Conservation (phyloP, 2,113 vertebrate genomes). For the Callipepla californica region DNA sequence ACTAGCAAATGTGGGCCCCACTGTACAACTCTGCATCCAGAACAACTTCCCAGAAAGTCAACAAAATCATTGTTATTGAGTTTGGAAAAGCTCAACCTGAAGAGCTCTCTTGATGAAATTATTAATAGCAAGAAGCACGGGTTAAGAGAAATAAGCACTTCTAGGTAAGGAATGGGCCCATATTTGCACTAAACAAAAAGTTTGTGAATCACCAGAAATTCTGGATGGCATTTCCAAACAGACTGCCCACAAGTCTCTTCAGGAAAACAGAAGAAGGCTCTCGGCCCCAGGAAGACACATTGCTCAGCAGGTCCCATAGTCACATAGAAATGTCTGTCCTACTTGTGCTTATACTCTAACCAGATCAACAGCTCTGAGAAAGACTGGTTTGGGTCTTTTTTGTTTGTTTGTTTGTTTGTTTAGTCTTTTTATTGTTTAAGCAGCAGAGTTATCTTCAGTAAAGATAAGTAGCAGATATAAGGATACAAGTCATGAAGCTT, state of each 20-base stretch:
- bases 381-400: not conserved
- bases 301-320: not conserved
- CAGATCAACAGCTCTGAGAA: not conserved
- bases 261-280: not conserved
- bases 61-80: not conserved
- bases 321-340: not conserved
- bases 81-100: not conserved
- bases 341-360: not conserved
- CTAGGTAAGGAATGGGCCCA: not conserved
- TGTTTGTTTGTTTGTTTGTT: too few relatives aligned
- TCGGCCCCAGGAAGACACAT: not conserved
- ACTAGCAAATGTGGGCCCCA: not conserved
- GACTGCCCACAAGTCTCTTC: not conserved
- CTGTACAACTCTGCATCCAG: not conserved
- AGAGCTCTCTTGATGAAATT: not conserved
- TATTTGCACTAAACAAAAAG: not conserved
- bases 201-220: not conserved
- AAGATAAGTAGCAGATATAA: not conserved
- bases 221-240: not conserved
- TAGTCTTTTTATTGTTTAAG: not conserved
- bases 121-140: not conserved
- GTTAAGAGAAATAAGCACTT: not conserved
- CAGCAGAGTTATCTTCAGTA: not conserved
- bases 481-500: not conserved
- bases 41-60: not conserved